Conservation (phyloP, 2,797 vertebrate species). For the Clarias pachynema region DNA sequence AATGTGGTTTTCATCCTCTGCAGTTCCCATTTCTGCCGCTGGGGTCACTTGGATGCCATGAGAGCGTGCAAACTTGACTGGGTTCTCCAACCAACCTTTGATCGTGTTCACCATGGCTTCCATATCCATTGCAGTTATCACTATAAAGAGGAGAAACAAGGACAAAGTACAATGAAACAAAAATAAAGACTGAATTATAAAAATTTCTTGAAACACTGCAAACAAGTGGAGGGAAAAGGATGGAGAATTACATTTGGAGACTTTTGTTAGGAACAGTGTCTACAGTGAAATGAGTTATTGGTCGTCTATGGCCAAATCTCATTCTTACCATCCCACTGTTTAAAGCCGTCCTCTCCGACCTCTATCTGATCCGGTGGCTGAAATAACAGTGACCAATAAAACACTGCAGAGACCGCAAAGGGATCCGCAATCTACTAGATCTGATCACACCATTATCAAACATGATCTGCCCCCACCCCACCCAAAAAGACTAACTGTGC, state of each 20-base stretch:
- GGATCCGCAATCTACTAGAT: constrained; percentile 68
- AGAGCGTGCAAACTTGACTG: constrained; percentile 89
- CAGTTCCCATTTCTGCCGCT: constrained; percentile 59
- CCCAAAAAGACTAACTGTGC: background rate
- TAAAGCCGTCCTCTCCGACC: constrained; percentile 89
- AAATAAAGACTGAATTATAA: background rate
- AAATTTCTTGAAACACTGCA: constrained; percentile 28
- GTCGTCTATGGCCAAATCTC: constrained; percentile 48
- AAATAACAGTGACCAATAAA: constrained; percentile 87
- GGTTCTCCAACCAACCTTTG: constrained; percentile 86
- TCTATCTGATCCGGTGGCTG: constrained; percentile 90
- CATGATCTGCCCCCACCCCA: background rate
- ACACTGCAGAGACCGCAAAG: constrained; percentile 77
- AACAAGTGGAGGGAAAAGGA: constrained; percentile 22
- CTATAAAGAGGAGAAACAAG: constrained; percentile 63
- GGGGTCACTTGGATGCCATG: constrained; percentile 81
- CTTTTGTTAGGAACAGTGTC: constrained; percentile 45
- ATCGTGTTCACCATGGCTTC: constrained; percentile 92
- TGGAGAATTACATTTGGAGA: constrained; percentile 26
- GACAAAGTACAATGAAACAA: constrained; percentile 18
- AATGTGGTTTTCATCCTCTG: constrained; percentile 79
- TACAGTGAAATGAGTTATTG: constrained; percentile 40
- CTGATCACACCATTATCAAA: constrained; percentile 65
- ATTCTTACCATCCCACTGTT: constrained; percentile 90
- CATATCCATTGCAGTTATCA: constrained; percentile 91